phyloP scores from a whole-genome alignment of 2,888 invertebrate species.

The Phytoseiulus persimilis region DNA sequence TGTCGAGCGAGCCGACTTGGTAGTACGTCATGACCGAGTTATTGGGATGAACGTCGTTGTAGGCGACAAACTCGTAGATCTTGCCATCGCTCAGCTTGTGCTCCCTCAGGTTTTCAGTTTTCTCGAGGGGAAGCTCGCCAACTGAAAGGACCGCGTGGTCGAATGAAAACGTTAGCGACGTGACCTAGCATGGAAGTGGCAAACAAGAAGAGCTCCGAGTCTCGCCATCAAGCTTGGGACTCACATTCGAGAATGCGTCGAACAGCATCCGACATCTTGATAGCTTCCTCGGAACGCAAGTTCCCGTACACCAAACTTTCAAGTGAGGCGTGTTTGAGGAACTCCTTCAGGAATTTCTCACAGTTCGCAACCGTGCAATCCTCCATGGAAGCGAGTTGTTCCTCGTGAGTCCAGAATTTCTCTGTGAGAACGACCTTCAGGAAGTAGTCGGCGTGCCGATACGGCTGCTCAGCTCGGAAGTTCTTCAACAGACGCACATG shows the following conservation, averaged over 20 bases:
- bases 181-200: constrained; percentile 35
- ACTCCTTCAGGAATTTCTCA: not conserved
- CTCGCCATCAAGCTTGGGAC: not conserved
- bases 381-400: constrained; percentile 69
- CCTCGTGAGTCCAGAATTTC: constrained; percentile 77
- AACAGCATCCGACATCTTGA: not conserved
- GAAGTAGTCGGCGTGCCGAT: constrained; percentile 75
- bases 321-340: constrained; percentile 18
- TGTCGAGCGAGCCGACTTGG: constrained; percentile 54
- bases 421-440: constrained; percentile 70
- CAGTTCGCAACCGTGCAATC: not conserved
- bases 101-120: constrained; percentile 23
- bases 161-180: not conserved
- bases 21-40: constrained; percentile 79
- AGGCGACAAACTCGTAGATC: constrained; percentile 60
- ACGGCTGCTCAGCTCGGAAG: constrained; percentile 82
- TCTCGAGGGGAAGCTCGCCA: constrained; percentile 48
- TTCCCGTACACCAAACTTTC: constrained; percentile 41
- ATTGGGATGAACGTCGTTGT: constrained; percentile 75
- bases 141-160: constrained; percentile 56
- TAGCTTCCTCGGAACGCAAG: constrained; percentile 40
- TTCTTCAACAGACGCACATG: constrained; percentile 74
- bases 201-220: not conserved
- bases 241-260: not conserved
- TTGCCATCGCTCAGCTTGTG: constrained; percentile 35